Evolutionary conservation across 23 tunicate species (phyloP), one percentile per base, ranked within the genome.

Genomic region (Trididemnum miniatum): DNA sequence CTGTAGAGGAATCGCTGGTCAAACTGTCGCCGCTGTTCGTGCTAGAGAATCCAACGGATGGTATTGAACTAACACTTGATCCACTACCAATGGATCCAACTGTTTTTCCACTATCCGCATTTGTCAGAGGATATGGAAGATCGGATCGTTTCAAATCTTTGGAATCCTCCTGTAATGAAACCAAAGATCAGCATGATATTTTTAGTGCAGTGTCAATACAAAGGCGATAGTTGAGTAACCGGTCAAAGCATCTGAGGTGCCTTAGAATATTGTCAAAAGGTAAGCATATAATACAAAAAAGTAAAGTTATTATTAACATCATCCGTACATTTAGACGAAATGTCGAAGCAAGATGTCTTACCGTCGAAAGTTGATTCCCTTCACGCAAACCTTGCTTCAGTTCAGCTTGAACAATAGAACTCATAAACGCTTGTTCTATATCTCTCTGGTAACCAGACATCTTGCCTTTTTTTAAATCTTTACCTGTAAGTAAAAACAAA

Each of bases 401-500:
- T 63, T 87, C 91, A 0, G 91, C 85, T 32, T 76, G 59, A 20
- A 87, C 91, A 7, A 87, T 84, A 0, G 91, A 87, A 65, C 78
- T 62, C 27, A 87, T 87, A 34, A 87, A 87, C 27, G 91, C 91
- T 33, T 81, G 72, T 64, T 87, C 91, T 35, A 87, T 81, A 12
- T 71, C 77, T 81, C 73, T 73, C 36, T 87, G 91, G 71, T 81
- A 64, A 29, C 51, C 86, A 26, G 67, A 35, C 25, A 35, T 30
- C 29, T 71, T 86, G 34, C 20, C 72, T 36, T 72, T 72, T 23
- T 54, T 77, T 31, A 30, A 4, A 2, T 77, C 82, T 52, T 57
- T 77, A 4, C 66, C 82, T 77, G 39, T 28, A 77, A 52, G 28
- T 44, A 9, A 44, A 44, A 15, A 44, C 9, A 44, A 44, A 7